Evolutionary conservation across 2,113 vertebrate genomes (phyloP).

Genomic region (Haemorhous mexicanus): DNA sequence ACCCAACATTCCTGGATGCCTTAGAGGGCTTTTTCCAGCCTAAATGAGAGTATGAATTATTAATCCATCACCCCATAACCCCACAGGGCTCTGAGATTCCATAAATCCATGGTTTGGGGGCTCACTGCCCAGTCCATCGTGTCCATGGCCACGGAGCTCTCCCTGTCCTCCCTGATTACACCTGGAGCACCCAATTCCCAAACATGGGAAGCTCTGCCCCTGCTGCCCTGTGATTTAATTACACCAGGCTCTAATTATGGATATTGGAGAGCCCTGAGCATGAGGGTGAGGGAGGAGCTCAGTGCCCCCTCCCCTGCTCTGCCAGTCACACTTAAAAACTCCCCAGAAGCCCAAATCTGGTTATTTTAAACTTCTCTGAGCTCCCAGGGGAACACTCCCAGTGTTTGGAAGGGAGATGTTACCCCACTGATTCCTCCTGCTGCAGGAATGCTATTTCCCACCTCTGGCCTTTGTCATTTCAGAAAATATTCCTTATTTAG

Average conservation of each 20-base stretch:
- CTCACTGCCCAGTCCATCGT: not conserved
- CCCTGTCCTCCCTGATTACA: not conserved
- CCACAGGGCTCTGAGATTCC: not conserved
- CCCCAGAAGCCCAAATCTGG: not conserved
- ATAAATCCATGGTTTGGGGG: not conserved
- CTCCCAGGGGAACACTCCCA: fast-evolving
- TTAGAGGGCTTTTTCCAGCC: not conserved
- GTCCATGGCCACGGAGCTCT: fast-evolving
- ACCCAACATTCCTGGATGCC: not conserved
- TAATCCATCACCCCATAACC: not conserved
- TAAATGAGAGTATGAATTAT: fast-evolving
- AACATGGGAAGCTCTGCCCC: fast-evolving
- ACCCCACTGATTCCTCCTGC: not conserved
- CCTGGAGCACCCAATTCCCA: fast-evolving
- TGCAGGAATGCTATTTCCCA: fast-evolving
- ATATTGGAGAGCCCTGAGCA: not conserved
- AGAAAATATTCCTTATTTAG: not conserved
- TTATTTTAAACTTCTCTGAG: fast-evolving
- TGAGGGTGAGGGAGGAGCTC: not conserved
- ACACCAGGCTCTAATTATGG: not conserved
- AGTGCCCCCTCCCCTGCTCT: not conserved
- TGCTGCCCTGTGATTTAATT: not conserved
- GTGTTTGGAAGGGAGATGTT: not conserved
- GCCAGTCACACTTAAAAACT: fast-evolving
- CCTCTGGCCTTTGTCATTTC: fast-evolving